phyloP scores from a whole-genome alignment of 2,113 vertebrate species.

The Gorsachius goisagi region DNA sequence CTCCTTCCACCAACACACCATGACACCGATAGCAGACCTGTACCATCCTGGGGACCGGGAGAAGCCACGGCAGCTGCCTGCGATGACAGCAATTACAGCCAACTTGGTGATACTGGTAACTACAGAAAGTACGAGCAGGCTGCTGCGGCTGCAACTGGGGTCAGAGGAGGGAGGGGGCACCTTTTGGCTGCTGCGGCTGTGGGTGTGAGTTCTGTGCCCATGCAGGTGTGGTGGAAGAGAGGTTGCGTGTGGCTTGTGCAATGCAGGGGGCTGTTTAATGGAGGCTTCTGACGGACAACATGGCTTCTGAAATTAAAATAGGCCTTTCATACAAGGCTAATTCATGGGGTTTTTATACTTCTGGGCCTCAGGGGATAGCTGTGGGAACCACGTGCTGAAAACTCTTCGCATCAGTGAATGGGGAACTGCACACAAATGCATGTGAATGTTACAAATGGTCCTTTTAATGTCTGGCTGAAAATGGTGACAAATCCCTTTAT shows the following conservation, averaged over 20 bases:
- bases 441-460: not conserved
- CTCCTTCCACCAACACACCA: not conserved
- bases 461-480: not conserved
- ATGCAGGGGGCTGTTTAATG: not conserved
- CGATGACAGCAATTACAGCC: not conserved
- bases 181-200: rapidly evolving
- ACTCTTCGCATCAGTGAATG: not conserved
- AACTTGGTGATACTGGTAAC: not conserved
- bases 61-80: not conserved
- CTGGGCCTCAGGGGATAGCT: not conserved
- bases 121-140: not conserved
- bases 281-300: not conserved
- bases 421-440: not conserved
- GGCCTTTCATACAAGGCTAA: not conserved
- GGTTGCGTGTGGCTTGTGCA: not conserved
- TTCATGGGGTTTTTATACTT: not conserved
- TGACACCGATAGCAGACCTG: not conserved
- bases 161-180: not conserved
- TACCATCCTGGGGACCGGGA: rapidly evolving
- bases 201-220: not conserved
- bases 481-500: not conserved
- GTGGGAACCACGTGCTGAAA: not conserved
- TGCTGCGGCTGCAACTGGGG: not conserved
- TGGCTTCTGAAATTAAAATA: not conserved
- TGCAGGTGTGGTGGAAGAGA: not conserved